Evolutionary conservation across 2,888 invertebrate species (phyloP).

Genomic region (Tachina lurida): DNA sequence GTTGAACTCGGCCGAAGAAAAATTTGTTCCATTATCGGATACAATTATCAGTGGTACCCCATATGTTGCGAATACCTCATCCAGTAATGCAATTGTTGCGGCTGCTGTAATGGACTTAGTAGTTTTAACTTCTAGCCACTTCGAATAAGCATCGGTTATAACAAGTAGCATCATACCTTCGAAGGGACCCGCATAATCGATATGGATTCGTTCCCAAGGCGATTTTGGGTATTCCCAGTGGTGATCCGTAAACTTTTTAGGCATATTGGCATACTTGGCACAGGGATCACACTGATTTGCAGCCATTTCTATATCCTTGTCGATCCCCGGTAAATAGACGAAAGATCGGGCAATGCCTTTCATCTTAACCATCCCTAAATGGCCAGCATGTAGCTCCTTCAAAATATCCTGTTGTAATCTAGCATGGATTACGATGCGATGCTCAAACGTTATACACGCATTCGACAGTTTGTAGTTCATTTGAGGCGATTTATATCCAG

Average conservation of each 20-base stretch:
- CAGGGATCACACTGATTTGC: constrained; percentile 20
- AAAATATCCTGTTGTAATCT: neutral
- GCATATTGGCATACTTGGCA: constrained; percentile 10
- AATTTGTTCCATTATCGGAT: neutral
- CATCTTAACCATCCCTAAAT: too few species aligned
- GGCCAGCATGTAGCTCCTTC: too few species aligned
- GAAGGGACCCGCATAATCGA: neutral
- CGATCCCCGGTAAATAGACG: constrained; percentile 42
- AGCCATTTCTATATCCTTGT: neutral
- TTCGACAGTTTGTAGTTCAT: too few species aligned
- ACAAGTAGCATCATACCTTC: too few species aligned
- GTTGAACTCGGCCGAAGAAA: neutral
- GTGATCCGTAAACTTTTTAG: constrained; percentile 23
- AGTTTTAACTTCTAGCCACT: too few species aligned
- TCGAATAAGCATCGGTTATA: too few species aligned
- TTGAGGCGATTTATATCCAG: too few species aligned
- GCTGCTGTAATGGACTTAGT: neutral
- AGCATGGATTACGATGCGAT: constrained; percentile 20
- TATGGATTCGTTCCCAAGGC: constrained; percentile 29
- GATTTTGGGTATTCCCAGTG: constrained; percentile 45
- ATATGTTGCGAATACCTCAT: neutral
- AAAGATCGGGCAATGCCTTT: constrained; percentile 20
- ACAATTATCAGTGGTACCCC: neutral
- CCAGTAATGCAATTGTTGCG: neutral
- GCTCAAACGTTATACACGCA: constrained; percentile 14